Evolutionary conservation across 1,140 invertebrate genomes (phyloP).

Genomic region (Tribolium castaneum): DNA sequence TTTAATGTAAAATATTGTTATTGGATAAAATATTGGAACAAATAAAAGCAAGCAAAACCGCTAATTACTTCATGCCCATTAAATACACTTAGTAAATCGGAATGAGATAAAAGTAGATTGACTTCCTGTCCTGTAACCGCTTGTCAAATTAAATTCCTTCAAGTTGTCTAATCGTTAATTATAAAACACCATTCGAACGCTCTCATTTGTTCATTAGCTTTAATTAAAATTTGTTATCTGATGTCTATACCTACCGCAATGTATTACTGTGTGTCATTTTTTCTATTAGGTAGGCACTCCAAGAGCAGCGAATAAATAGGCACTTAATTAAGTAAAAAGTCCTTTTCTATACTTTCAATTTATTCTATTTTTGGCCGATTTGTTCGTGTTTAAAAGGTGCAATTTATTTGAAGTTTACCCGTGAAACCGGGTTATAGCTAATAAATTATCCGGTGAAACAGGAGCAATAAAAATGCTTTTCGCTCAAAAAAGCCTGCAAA

Average conservation of each 20-base stretch:
- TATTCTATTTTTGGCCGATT: neutral
- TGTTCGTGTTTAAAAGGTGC: neutral
- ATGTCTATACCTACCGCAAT: no score
- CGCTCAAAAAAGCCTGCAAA: neutral
- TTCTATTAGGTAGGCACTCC: no score
- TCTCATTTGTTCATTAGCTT: slow-evolving; percentile 10
- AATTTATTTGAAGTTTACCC: neutral
- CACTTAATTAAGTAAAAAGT: no score
- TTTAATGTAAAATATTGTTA: no score
- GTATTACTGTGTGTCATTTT: no score
- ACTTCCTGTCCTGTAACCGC: slow-evolving; percentile 8
- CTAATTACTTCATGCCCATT: slow-evolving; percentile 15
- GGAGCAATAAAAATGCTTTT: neutral
- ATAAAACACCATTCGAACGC: neutral
- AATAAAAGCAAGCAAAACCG: neutral
- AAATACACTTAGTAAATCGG: neutral
- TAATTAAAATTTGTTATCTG: neutral
- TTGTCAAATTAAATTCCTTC: slow-evolving; percentile 15
- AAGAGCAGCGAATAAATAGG: no score
- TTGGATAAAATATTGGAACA: neutral
- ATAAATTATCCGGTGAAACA: neutral
- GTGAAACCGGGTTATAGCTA: neutral
- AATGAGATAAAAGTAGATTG: slow-evolving; percentile 14
- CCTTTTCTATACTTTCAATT: neutral
- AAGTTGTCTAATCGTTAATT: slow-evolving; percentile 8